Conservation (phyloP, 92 coral and sea anemone species). For the Phymanthus crucifer region DNA sequence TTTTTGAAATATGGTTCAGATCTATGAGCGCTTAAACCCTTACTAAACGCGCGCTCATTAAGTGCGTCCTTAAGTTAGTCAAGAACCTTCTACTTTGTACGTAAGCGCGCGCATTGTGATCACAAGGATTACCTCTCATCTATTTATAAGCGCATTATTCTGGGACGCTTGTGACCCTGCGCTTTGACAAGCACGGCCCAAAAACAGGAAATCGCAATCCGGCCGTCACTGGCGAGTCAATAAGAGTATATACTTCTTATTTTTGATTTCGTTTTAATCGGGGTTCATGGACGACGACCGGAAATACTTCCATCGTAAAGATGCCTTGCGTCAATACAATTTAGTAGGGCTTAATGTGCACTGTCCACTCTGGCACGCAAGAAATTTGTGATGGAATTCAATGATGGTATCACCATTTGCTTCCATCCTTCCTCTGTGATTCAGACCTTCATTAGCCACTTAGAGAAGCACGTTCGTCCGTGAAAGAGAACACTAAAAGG, state of each 20-base stretch:
- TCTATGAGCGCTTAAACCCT: background rate
- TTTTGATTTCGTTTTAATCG: conserved; percentile 72
- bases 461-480: background rate
- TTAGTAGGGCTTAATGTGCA: conserved; percentile 1
- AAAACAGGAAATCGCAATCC: conserved; percentile 73
- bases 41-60: conserved; percentile 8
- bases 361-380: conserved; percentile 14
- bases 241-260: conserved; percentile 36
- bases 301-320: conserved; percentile 73
- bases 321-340: conserved; percentile 18
- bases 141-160: conserved; percentile 50
- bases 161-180: conserved; percentile 45
- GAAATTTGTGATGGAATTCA: conserved; percentile 18
- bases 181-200: conserved; percentile 4
- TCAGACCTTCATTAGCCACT: background rate
- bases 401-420: background rate
- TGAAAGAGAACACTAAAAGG: background rate
- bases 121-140: conserved; percentile 38
- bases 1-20: background rate
- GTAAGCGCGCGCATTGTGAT: conserved; percentile 25
- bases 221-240: conserved; percentile 73
- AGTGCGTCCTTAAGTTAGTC: conserved; percentile 7
- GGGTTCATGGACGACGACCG: conserved; percentile 54
- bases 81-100: conserved; percentile 12
- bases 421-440: background rate